These are phyloP conservation scores for Chymomyza amoena DNA, from an alignment of 2,888 invertebrate species.

Conservation along the genomic window DNA sequence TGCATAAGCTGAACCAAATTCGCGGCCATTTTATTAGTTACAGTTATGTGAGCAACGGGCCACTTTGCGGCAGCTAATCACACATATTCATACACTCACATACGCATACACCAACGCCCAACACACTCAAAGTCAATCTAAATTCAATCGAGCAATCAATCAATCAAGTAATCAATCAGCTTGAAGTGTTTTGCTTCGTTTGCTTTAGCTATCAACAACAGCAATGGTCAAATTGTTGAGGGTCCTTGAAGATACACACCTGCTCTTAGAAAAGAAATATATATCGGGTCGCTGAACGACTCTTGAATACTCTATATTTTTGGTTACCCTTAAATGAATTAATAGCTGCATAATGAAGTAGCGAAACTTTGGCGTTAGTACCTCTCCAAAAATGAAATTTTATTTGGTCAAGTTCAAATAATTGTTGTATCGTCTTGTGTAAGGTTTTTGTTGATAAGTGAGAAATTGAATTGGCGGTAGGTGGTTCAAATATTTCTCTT, in stretches of 20 bases:
- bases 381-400: too few species aligned
- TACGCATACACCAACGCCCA: too few species aligned
- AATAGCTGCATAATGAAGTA: too few species aligned
- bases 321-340: too few species aligned
- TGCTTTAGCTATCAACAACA: not conserved
- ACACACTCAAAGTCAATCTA: not conserved
- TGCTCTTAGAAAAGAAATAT: not conserved
- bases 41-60: not conserved
- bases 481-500: too few species aligned
- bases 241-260: not conserved
- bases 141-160: not conserved
- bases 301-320: too few species aligned
- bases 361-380: too few species aligned
- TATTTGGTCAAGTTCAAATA: too few species aligned
- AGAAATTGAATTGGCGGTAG: too few species aligned
- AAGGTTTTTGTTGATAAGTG: too few species aligned
- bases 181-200: not conserved
- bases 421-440: too few species aligned
- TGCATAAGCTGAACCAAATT: not conserved
- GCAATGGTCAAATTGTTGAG: not conserved
- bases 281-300: not conserved
- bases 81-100: conserved; percentile 5
- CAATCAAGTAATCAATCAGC: not conserved
- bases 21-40: not conserved
- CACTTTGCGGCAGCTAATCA: not conserved